phyloP scores from a whole-genome alignment of 2,797 vertebrate species.

The Macrochelys suwanniensis region DNA sequence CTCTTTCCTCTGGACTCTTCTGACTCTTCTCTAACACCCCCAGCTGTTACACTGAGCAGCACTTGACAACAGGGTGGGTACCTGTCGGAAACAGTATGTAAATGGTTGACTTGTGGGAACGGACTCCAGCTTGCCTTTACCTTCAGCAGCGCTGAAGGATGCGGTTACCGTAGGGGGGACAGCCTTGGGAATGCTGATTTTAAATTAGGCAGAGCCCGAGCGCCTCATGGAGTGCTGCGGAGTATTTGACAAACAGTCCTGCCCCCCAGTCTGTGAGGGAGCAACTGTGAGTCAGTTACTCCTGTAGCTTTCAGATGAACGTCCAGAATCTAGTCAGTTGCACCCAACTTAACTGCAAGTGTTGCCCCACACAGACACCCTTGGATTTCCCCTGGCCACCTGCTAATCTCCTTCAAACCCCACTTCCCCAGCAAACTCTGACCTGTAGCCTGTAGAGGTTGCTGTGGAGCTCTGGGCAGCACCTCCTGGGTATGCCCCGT shows the following conservation, averaged over 20 bases:
- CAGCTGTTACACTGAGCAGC: constrained; percentile 86
- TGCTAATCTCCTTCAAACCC: not conserved
- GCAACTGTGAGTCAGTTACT: not conserved
- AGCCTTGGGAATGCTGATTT: not conserved
- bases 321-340: not conserved
- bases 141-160: no score
- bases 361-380: not conserved
- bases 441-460: not conserved
- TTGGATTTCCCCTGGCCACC: not conserved
- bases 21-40: constrained; percentile 56
- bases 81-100: constrained; percentile 42
- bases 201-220: not conserved
- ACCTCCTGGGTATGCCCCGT: not conserved
- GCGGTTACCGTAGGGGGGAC: rapidly evolving
- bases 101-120: not conserved
- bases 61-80: constrained; percentile 84
- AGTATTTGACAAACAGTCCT: not conserved
- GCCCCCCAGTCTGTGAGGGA: not conserved
- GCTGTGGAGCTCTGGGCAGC: constrained; percentile 65
- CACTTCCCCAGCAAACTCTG: not conserved
- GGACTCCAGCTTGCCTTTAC: no score
- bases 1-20: constrained; percentile 77
- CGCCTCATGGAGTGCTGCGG: not conserved
- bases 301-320: not conserved
- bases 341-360: not conserved